phyloP scores from a whole-genome alignment of 2,113 vertebrate genomes.

The Vulpes lagopus region DNA sequence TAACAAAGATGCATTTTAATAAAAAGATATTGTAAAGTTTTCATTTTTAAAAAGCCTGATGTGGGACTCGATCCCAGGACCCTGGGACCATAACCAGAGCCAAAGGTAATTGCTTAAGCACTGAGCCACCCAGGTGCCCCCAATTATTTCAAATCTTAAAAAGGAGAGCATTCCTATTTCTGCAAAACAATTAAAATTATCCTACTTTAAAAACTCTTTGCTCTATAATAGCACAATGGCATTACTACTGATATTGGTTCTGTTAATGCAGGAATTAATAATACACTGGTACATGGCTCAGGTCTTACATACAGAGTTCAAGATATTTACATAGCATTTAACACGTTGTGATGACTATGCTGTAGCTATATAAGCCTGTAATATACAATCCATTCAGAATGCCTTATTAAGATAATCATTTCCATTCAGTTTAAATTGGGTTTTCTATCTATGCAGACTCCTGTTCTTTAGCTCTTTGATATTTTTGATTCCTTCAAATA shows the following conservation, averaged over 20 bases:
- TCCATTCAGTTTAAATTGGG: not conserved
- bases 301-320: not conserved
- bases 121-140: too few relatives aligned
- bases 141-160: conserved; percentile 22
- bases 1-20: not conserved
- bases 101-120: too few relatives aligned
- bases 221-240: not conserved
- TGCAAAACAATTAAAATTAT: not conserved
- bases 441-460: not conserved
- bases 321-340: not conserved
- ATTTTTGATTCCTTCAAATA: not conserved
- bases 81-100: too few relatives aligned
- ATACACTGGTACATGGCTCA: not conserved
- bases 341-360: not conserved
- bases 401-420: not conserved
- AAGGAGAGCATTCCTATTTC: not conserved
- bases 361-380: conserved; percentile 3
- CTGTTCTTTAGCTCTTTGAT: not conserved
- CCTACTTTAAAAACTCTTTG: not conserved
- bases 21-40: not conserved
- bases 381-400: not conserved
- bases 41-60: not conserved
- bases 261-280: not conserved
- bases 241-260: not conserved
- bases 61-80: too few relatives aligned